Base-by-base conservation (phyloP, 2,113 vertebrate species). In the Ivindomyrus marchei region DNA sequence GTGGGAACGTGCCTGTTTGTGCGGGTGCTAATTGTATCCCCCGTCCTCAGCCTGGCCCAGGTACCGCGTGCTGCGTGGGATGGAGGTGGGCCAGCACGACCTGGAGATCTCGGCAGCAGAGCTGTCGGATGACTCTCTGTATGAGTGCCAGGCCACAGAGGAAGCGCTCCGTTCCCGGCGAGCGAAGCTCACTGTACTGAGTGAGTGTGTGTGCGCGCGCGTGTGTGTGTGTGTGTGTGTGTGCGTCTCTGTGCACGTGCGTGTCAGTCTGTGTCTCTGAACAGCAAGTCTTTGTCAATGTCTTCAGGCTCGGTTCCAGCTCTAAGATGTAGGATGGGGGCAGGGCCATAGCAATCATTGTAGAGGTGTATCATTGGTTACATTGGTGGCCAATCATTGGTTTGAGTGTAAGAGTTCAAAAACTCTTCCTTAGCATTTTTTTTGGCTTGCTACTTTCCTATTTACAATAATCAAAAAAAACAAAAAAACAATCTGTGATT, bases 81-180 rank as follows among this genome's bases (percentile, higher is more conserved):
- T 96, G 0, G 97, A 98, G 1, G 91, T 97, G 2, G 98, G 98
- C 0, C 97, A 98, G 92, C 97, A 98, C 95, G 98, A 99, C 95
- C 94, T 99, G 96, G 98, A 99, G 96, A 98, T 99, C 93, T 94
- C 94, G 0, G 95, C 95, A 0, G 98, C 98, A 0, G 97, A 98
- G 66, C 97, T 99, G 70, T 97, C 97, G 0, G 98, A 99, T 17
- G 98, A 98, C 66, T 97, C 98, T 45, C 93, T 96, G 0, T 99
- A 99, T 0, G 98, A 99, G 94, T 98, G 98, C 94, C 98, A 99
- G 94, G 98, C 98, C 90, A 98, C 98, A 0, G 98, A 99, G 89
- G 98, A 97, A 0, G 98, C 98, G 7, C 96, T 99, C 93, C 96
- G 98, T 31, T 99, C 98, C 7, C 96, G 97, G 77, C 94, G 96